Base-by-base conservation (phyloP, 2,113 vertebrate genomes). In the Coreoperca whiteheadi region DNA sequence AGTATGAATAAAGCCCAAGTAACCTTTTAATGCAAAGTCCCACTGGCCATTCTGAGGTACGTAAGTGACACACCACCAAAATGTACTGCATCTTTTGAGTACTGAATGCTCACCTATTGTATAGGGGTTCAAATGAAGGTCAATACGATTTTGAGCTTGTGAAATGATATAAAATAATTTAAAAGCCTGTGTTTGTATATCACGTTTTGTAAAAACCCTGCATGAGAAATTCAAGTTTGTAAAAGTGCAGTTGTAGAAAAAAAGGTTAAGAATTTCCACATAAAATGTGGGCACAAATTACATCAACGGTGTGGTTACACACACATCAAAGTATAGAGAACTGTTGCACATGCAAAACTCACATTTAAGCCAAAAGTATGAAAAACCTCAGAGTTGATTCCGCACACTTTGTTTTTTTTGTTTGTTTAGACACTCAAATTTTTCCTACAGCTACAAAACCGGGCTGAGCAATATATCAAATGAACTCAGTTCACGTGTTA, bases 1-100 rank as follows among this genome's bases (percentile, higher is more conserved):
- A 79, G 23, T 54, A 66, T 76, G 20, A 84, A 75, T 73, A 83
- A 77, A 71, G 57, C 51, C 77, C 16, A 70, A 51, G 39, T 71
- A 74, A 51, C 67, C 69, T 77, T 30, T 61, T 7, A 77, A 61
- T 74, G 78, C 80, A 69, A 53, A 21, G 25, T 70, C 63, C 61
- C 54, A 61, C 11, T 34, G 20, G 39, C 48, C 11, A n/a, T 71
- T 77, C 28, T 56, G 20, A 67, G 21, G 63, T 48, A 57, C 37
- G 18, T 23, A 63, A 74, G 64, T 64, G 67, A 77, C 10, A 2
- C 8, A 1, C 10, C 10, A 12, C 7, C 10, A 2, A 78, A 50
- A 51, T 54, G 20, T 12, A 14, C 23, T 25, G 8, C 0, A 8
- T 75, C 69, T 74, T 63, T 30, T 69, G 25, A 73, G 8, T 23